Evolutionary conservation across 1,140 invertebrate genomes (phyloP), one percentile per base, ranked within the genome.

Genomic region (Caenorhabditis latens): DNA sequence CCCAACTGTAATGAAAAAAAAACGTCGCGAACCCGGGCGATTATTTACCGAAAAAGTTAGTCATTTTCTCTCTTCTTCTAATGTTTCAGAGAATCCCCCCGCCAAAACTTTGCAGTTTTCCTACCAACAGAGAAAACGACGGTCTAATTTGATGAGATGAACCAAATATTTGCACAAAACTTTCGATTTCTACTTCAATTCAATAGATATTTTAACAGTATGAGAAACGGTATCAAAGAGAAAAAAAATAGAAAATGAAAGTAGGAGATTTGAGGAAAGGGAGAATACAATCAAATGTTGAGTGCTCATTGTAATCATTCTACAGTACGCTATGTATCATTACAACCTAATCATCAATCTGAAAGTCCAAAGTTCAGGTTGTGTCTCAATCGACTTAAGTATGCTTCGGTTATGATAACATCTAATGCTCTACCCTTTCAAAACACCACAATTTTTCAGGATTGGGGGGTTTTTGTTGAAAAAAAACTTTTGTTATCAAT

Each of bases 31-130:
- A 50, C 71, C 46, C 14, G 46, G 71, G 21, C 46, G 14, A 50
- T 79, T 79, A 79, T 79, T 79, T 79, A 79, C 71, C 71, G 71
- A 79, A 79, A 79, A 79, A 79, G 71, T 79, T 79, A 79, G 71
- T 79, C 71, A 79, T 79, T 79, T 79, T 21, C 40, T 21, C 57
- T 24, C 57, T 21, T 24, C n/a, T 5, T 65, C 65, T 50, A 21
- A 53, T 79, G 71, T 79, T 79, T 79, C 71, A 79, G 71, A 79
- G 71, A 79, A 79, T 79, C 46, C 16, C 19, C 67, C 19, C 67
- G 11, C 63, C 9, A 63, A 32, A 63, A 48, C 40, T 79, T 50
- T 79, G 71, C 71, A 79, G 65, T 71, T 71, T 2, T 79, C 46
- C 19, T 50, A 19, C 9, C n/a, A 24, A 21, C 16, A 46, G 24